Percentiles rank a stretch among this genome's conserved stretches.
Conservation (phyloP, 2,888 invertebrate genomes). For the Tachina lurida region DNA sequence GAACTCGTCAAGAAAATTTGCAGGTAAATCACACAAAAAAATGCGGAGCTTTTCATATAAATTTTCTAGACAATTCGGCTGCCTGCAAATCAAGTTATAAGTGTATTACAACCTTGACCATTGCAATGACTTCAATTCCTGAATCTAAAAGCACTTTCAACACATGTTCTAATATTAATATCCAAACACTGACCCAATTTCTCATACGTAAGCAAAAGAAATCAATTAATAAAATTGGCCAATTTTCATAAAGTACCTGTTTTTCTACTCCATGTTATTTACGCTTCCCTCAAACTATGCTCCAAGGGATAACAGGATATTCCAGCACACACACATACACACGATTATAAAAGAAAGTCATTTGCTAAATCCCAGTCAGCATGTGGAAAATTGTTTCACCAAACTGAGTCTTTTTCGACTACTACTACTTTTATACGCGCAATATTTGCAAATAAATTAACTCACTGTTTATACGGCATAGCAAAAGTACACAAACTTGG, state of each 20-base stretch:
- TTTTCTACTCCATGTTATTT: conserved; percentile 1
- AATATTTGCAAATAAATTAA: too few species aligned
- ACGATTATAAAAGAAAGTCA: conserved; percentile 13
- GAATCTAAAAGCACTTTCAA: neutral
- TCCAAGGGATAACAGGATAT: conserved; percentile 67
- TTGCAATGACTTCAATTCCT: neutral
- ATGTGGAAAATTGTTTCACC: too few species aligned
- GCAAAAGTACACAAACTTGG: too few species aligned
- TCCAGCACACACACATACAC: neutral
- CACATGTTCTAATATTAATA: conserved; percentile 44
- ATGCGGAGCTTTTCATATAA: too few species aligned
- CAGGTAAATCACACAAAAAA: too few species aligned
- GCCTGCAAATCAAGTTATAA: too few species aligned
- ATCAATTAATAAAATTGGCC: conserved; percentile 68
- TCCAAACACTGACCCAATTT: conserved; percentile 50
- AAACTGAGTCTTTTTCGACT: too few species aligned
- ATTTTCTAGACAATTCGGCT: too few species aligned
- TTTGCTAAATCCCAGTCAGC: neutral
- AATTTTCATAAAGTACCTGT: conserved; percentile 64
- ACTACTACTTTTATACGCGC: too few species aligned
- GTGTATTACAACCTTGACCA: neutral
- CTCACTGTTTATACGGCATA: too few species aligned
- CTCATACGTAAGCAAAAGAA: conserved; percentile 14
- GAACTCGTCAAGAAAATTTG: too few species aligned
- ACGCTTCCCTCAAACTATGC: neutral